Evolutionary conservation across 2,797 vertebrate genomes (phyloP).

Genomic region (Acipenser ruthenus): DNA sequence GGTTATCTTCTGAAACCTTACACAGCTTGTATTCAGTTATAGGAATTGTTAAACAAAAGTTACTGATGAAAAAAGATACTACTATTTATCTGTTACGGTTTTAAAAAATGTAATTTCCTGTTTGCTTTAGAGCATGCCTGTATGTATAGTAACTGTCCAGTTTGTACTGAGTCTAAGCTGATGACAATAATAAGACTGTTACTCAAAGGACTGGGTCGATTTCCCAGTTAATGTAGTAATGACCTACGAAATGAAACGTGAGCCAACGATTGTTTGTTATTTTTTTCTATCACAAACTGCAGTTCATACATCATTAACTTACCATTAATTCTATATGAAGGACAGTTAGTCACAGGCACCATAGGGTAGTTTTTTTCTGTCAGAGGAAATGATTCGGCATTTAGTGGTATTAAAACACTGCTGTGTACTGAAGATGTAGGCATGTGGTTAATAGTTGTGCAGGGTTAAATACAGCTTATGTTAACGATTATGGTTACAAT

Average conservation of each 20-base stretch:
- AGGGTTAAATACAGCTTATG: conserved; percentile 11
- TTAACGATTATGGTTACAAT: not conserved
- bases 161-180: conserved; percentile 51
- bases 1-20: too few species aligned
- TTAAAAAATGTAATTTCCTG: conserved; percentile 57
- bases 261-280: conserved; percentile 68
- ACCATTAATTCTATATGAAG: conserved; percentile 63
- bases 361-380: conserved; percentile 18
- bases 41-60: too few species aligned
- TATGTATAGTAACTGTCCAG: conserved; percentile 57
- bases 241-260: conserved; percentile 74
- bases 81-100: conserved; percentile 60
- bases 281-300: conserved; percentile 60
- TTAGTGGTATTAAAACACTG: not conserved
- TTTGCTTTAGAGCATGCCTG: conserved; percentile 55
- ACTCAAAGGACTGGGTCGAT: conserved; percentile 75
- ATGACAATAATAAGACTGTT: conserved; percentile 62
- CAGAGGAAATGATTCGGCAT: conserved; percentile 6
- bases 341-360: conserved; percentile 45
- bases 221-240: conserved; percentile 79
- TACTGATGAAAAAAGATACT: conserved; percentile 5
- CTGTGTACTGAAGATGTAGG: not conserved
- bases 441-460: conserved; percentile 9
- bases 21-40: too few species aligned
- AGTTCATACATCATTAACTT: conserved; percentile 73